Conservation (phyloP, 2,888 invertebrate species). For the Halocaridina rubra region DNA sequence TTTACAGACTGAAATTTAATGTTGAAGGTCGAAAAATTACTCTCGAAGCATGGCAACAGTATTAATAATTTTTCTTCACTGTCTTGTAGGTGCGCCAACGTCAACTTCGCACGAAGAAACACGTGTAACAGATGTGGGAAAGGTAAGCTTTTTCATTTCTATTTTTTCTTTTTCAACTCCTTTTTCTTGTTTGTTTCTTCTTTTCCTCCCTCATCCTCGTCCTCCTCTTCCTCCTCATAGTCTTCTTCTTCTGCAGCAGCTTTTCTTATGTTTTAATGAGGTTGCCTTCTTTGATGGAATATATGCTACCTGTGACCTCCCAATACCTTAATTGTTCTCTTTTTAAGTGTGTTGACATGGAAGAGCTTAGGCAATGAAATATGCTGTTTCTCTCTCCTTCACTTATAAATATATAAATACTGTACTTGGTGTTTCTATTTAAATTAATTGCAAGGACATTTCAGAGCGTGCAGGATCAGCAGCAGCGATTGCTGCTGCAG, state of each 20-base stretch:
- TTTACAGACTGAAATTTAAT: too few species aligned
- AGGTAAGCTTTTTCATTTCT: conserved; percentile 69
- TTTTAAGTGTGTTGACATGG: too few species aligned
- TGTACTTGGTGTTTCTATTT: too few species aligned
- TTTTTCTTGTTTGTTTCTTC: not conserved
- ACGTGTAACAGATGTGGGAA: conserved; percentile 94
- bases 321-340: too few species aligned
- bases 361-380: too few species aligned
- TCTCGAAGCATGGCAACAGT: not conserved
- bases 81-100: conserved; percentile 83
- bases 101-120: conserved; percentile 91
- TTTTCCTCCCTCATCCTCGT: not conserved
- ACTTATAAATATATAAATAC: too few species aligned
- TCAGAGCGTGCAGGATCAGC: not conserved
- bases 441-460: not conserved
- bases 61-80: not conserved
- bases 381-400: too few species aligned
- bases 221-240: not conserved
- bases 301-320: too few species aligned
- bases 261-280: too few species aligned
- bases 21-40: too few species aligned
- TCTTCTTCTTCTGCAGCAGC: too few species aligned
- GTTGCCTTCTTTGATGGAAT: too few species aligned
- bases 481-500: not conserved
- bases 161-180: not conserved